Conservation (phyloP, 30 jellyfish, hydroid and myxozoan genomes). For the Cassiopea xamachana region DNA sequence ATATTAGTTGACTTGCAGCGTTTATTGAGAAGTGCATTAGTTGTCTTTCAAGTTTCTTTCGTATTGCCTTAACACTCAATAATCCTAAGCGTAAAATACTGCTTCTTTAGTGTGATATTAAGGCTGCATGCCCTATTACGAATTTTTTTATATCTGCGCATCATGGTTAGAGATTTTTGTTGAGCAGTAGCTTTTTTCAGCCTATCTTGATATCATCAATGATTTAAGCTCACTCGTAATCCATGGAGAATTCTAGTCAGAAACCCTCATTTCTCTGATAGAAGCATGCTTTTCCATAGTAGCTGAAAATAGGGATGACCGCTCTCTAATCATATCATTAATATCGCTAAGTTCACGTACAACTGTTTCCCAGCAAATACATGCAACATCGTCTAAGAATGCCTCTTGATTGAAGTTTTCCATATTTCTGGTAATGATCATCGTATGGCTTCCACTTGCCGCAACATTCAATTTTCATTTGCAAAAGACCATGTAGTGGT, state of each 20-base stretch:
- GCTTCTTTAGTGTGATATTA: background rate
- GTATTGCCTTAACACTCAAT: background rate
- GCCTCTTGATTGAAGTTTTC: conserved; percentile 15
- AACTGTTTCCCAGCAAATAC: conserved; percentile 11
- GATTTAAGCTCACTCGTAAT: background rate
- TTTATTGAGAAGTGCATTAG: background rate
- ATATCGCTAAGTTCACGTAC: background rate
- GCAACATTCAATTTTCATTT: conserved; percentile 4
- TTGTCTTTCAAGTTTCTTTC: background rate
- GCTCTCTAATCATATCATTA: background rate
- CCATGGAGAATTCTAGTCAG: conserved; percentile 1
- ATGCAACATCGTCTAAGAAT: background rate
- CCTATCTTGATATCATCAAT: background rate
- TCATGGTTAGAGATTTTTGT: background rate
- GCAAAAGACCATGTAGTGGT: conserved; percentile 2
- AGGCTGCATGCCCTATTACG: background rate
- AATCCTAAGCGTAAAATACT: background rate
- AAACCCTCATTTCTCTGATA: conserved; percentile 3
- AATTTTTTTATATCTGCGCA: background rate
- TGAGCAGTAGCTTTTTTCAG: background rate
- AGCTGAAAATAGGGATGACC: background rate
- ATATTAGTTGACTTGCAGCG: background rate
- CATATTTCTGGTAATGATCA: conserved; percentile 25
- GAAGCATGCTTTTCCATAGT: background rate
- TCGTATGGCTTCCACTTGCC: conserved; percentile 18